Percentiles rank a stretch among this genome's conserved stretches.
Conservation (phyloP, 1,140 invertebrate genomes). For the Ceratitis capitata region DNA sequence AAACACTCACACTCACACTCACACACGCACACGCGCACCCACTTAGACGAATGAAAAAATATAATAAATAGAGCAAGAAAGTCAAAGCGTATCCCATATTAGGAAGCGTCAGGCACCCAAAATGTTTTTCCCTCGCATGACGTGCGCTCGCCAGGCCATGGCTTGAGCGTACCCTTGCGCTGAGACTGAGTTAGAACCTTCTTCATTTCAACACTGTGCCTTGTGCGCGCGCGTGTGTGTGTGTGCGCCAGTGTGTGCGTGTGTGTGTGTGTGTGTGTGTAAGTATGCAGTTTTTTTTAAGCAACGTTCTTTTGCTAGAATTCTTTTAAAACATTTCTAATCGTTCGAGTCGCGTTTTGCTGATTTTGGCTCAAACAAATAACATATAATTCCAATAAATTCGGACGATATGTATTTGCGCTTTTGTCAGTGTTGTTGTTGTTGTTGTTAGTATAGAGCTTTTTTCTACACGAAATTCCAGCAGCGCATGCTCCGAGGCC, state of each 20-base stretch:
- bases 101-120: neutral
- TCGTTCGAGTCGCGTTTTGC: slow-evolving; percentile 33
- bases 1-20: too few relatives aligned
- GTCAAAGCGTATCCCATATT: slow-evolving; percentile 5
- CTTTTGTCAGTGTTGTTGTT: neutral
- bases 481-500: slow-evolving; percentile 43
- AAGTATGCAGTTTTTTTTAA: neutral
- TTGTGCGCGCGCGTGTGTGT: too few relatives aligned
- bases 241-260: neutral
- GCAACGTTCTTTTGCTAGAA: slow-evolving; percentile 9
- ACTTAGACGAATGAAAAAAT: neutral
- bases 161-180: neutral
- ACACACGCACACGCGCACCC: neutral
- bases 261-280: slow-evolving; percentile 5
- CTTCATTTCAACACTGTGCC: too few relatives aligned
- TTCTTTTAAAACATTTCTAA: slow-evolving; percentile 37
- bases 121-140: slow-evolving; percentile 7
- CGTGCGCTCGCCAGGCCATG: slow-evolving; percentile 44
- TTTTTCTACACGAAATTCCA: slow-evolving; percentile 44
- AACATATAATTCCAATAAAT: slow-evolving; percentile 57
- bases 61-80: neutral
- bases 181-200: neutral
- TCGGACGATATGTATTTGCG: neutral
- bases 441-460: slow-evolving; percentile 49
- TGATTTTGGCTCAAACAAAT: slow-evolving; percentile 40